Evolutionary conservation across 2,888 invertebrate genomes (phyloP), one percentile per base, ranked within the genome.

Genomic region (Chaetogeoica ovagalla): DNA sequence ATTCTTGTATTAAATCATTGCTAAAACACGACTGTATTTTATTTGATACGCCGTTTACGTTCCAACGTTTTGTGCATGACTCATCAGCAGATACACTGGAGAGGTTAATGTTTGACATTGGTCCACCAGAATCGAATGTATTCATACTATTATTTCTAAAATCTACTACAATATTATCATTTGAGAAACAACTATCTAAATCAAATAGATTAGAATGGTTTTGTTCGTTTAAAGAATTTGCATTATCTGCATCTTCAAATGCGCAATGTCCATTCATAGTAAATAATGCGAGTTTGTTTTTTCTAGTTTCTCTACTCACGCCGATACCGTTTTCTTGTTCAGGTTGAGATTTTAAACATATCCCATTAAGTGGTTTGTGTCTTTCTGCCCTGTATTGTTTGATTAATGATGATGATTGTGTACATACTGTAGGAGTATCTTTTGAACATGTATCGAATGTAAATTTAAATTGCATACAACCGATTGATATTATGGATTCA

Each of bases 391-490:
- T 37, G 21, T 66, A 1, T n/a, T n/a, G n/a, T 13, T 57, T 57
- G n/a, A 39, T 8, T 15, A 17, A 3, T 5, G 21, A 11, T n/a
- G 19, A n/a, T n/a, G 19, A n/a, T 21, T 76, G 37, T 59, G 30
- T 3, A 60, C n/a, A 52, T 5, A 39, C 7, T 66, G 23, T 48
- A 11, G n/a, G 8, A 59, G 15, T 17, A 59, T 59, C 48, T 59
- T 30, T 57, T n/a, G 19, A 4, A 19, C 1, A 17, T 4, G 2
- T 30, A 43, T 79, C 71, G 23, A 57, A 71, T 2, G 30, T 43
- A 23, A 79, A 79, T 60, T 52, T 65, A 71, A 79, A 79, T 57
- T 71, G 55, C 19, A 79, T 63, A 57, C 79, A 79, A 55, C 79
- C 79, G 43, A 79, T 70, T n/a, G n/a, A 79, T 23, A 79, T 23